phyloP scores from a whole-genome alignment of 2,888 invertebrate genomes.

The Listrodromus nycthemerus region DNA sequence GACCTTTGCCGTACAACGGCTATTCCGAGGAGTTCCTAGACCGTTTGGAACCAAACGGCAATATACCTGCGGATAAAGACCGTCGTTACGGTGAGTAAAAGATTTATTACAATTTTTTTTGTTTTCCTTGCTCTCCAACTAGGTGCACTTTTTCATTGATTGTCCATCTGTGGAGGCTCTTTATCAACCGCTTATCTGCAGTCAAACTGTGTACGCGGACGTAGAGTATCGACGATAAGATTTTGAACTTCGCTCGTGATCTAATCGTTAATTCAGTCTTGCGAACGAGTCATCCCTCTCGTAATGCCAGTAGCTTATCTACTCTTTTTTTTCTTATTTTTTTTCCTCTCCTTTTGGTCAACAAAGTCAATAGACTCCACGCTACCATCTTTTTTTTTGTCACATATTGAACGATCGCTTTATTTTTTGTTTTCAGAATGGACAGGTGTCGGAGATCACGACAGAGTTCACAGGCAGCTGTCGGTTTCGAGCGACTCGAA shows the following conservation, averaged over 20 bases:
- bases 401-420: background rate
- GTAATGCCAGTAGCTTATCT: slow-evolving; percentile 52
- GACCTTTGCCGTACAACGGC: slow-evolving; percentile 95
- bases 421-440: slow-evolving; percentile 87
- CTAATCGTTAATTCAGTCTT: slow-evolving; percentile 43
- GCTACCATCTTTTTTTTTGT: slow-evolving; percentile 3
- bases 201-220: slow-evolving; percentile 45
- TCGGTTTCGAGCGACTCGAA: slow-evolving; percentile 97
- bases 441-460: slow-evolving; percentile 91
- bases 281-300: slow-evolving; percentile 55
- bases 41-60: slow-evolving; percentile 96
- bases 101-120: slow-evolving; percentile 18
- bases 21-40: slow-evolving; percentile 98
- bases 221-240: slow-evolving; percentile 31
- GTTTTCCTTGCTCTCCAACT: background rate
- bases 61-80: slow-evolving; percentile 95
- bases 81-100: slow-evolving; percentile 87
- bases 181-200: slow-evolving; percentile 56
- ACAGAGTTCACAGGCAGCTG: slow-evolving; percentile 94
- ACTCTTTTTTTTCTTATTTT: background rate
- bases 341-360: background rate
- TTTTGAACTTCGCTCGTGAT: slow-evolving; percentile 48
- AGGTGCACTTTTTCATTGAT: slow-evolving; percentile 26
- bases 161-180: background rate
- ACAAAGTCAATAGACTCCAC: slow-evolving; percentile 25